These are phyloP conservation scores for Elgaria multicarinata DNA, from an alignment of 2,113 vertebrate species.

Conservation along the genomic window DNA sequence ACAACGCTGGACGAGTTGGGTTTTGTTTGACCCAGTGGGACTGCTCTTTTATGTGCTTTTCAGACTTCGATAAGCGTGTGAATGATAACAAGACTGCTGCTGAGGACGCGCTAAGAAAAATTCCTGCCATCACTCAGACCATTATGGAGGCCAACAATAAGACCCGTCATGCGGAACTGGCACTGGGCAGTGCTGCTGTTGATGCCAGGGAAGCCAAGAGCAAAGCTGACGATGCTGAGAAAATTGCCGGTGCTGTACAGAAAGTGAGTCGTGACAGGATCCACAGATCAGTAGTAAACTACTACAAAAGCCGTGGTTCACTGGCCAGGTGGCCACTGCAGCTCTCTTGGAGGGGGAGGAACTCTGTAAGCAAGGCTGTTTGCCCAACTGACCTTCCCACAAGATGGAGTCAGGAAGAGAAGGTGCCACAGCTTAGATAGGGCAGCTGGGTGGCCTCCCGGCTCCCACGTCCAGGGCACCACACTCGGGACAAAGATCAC, in stretches of 20 bases:
- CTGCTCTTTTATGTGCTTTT: background rate
- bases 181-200: constrained; percentile 85
- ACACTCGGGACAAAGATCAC: background rate
- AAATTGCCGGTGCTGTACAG: constrained; percentile 86
- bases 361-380: background rate
- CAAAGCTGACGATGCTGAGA: constrained; percentile 89
- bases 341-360: background rate
- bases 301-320: background rate
- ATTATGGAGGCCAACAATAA: constrained; percentile 90
- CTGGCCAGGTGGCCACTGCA: background rate
- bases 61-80: constrained; percentile 94
- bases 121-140: constrained; percentile 89
- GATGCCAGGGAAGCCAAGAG: constrained; percentile 89
- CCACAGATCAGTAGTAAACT: background rate
- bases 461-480: background rate
- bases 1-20: background rate
- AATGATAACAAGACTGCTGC: constrained; percentile 98
- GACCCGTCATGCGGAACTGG: constrained; percentile 86
- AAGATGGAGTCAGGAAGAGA: background rate
- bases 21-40: background rate
- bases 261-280: constrained; percentile 78
- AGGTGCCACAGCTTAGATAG: no score
- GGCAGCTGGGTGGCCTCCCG: background rate
- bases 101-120: constrained; percentile 89
- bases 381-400: background rate